Conservation (phyloP, 1,140 invertebrate genomes). For the Rhizoglyphus robini region DNA sequence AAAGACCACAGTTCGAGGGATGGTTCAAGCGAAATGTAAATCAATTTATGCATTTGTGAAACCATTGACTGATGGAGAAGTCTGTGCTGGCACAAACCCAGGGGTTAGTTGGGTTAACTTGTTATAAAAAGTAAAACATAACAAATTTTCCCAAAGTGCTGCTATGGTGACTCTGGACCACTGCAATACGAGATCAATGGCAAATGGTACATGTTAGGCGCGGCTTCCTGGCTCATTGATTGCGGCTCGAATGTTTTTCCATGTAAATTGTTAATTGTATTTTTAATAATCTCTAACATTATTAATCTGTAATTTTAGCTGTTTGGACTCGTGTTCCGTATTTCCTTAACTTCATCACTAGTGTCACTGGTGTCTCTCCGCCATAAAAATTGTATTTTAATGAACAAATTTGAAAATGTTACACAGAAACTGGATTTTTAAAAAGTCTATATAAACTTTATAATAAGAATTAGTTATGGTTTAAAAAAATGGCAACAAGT, state of each 20-base stretch:
- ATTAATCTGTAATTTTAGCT: not conserved
- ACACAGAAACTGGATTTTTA: too few species aligned
- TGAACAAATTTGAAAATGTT: too few species aligned
- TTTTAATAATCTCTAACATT: not conserved
- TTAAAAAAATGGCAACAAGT: too few species aligned
- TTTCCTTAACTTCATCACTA: slow-evolving; percentile 24
- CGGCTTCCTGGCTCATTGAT: slow-evolving; percentile 66
- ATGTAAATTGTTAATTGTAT: not conserved
- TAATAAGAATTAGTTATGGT: too few species aligned
- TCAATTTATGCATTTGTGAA: not conserved
- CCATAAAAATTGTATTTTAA: not conserved
- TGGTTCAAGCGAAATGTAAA: not conserved
- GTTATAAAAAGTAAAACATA: not conserved
- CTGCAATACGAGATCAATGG: slow-evolving; percentile 55
- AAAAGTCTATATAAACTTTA: too few species aligned
- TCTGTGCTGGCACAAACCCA: not conserved
- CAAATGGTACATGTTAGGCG: slow-evolving; percentile 65
- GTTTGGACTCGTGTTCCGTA: slow-evolving; percentile 2
- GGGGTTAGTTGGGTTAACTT: not conserved
- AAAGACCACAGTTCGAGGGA: not conserved
- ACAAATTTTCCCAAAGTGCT: not conserved
- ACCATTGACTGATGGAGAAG: slow-evolving; percentile 2
- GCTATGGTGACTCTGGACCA: slow-evolving; percentile 43
- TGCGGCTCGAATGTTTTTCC: not conserved
- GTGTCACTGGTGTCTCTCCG: not conserved